Conservation (phyloP, 1,140 invertebrate genomes). For the Episyrphus balteatus region DNA sequence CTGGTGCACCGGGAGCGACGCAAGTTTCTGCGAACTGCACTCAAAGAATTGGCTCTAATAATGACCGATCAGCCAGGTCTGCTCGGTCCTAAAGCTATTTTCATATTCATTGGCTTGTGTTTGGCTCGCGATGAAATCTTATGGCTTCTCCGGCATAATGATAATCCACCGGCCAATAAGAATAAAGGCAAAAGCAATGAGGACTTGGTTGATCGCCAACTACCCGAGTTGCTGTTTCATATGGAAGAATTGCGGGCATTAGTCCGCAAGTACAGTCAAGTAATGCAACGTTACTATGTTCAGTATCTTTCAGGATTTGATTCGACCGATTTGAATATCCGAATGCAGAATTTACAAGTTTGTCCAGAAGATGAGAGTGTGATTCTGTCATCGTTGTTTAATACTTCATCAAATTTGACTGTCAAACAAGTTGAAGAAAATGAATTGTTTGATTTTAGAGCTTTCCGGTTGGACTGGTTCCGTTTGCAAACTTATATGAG, state of each 20-base stretch:
- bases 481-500: constrained; percentile 91
- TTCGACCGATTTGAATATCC: constrained; percentile 80
- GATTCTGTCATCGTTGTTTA: constrained; percentile 87
- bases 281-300: constrained; percentile 95
- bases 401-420: constrained; percentile 72
- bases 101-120: constrained; percentile 92
- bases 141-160: constrained; percentile 92
- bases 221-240: constrained; percentile 95
- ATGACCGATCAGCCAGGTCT: constrained; percentile 96
- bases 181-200: constrained; percentile 72
- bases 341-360: constrained; percentile 76
- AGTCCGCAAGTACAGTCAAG: constrained; percentile 89
- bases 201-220: constrained; percentile 83
- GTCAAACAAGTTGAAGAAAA: constrained; percentile 97
- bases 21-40: constrained; percentile 89
- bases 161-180: constrained; percentile 84
- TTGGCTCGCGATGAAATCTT: constrained; percentile 93
- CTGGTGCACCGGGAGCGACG: constrained; percentile 86
- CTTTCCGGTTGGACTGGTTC: constrained; percentile 94
- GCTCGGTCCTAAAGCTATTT: constrained; percentile 90
- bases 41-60: constrained; percentile 91
- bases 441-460: constrained; percentile 91
- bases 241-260: constrained; percentile 93
- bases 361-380: constrained; percentile 91
- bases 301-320: constrained; percentile 95